Evolutionary conservation across 2,888 invertebrate species (phyloP).

Genomic region (Brassicogethes aeneus): DNA sequence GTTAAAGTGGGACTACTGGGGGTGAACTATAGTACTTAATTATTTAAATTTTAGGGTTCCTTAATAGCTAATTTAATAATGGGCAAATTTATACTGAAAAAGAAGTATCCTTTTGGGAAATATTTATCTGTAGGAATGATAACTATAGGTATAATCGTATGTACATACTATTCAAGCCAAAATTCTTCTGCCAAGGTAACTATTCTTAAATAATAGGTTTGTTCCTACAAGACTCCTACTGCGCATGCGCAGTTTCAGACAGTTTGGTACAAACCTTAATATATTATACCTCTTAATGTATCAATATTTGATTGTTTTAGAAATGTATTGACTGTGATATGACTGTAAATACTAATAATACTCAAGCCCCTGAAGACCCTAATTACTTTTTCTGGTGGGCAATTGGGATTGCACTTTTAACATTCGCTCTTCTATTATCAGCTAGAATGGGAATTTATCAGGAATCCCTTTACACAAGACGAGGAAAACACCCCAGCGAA

Average conservation of each 20-base stretch:
- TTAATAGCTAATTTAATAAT: slow-evolving; percentile 94
- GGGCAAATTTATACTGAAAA: slow-evolving; percentile 83
- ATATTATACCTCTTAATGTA: too few relatives aligned
- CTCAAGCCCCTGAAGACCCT: slow-evolving; percentile 39
- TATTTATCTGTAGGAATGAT: slow-evolving; percentile 90
- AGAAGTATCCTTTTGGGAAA: slow-evolving; percentile 71
- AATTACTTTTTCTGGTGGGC: slow-evolving; percentile 55
- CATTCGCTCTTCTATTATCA: slow-evolving; percentile 82
- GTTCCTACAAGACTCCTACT: slow-evolving; percentile 1
- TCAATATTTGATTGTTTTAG: slow-evolving; percentile 17
- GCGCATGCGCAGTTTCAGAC: too few relatives aligned
- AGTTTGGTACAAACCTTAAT: too few relatives aligned
- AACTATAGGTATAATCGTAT: slow-evolving; percentile 82
- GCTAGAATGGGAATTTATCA: slow-evolving; percentile 91
- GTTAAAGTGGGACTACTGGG: too few relatives aligned
- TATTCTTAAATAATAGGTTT: too few relatives aligned
- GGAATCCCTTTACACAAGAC: slow-evolving; percentile 70
- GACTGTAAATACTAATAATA: slow-evolving; percentile 31
- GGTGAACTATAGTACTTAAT: too few relatives aligned
- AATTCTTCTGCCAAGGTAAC: slow-evolving; percentile 26
- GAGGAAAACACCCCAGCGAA: slow-evolving; percentile 89
- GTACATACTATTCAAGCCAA: slow-evolving; percentile 79
- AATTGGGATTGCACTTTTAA: slow-evolving; percentile 71
- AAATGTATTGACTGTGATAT: slow-evolving; percentile 32
- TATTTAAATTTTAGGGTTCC: slow-evolving; percentile 60